A percentile compares a stretch with the other conserved stretches of the same genome.
phyloP scores from a whole-genome alignment of 2,888 invertebrate genomes.

The Tipula confusa region DNA sequence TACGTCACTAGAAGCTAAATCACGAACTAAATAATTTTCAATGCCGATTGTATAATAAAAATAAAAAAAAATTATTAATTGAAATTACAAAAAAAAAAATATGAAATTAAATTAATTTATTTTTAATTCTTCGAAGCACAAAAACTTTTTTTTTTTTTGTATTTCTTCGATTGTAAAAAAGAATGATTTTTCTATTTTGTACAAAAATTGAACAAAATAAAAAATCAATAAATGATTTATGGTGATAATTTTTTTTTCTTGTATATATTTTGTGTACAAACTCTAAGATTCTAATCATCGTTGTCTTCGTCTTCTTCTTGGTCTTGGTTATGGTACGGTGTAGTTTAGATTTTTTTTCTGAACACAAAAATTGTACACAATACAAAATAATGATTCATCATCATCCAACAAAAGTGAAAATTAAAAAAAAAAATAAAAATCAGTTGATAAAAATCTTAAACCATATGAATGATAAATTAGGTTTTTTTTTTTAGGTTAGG shows the following conservation, averaged over 20 bases:
- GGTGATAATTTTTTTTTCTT: constrained; percentile 12
- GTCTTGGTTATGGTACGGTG: neutral
- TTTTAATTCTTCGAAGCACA: constrained; percentile 3
- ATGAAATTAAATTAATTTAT: constrained; percentile 14
- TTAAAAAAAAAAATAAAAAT: constrained; percentile 14
- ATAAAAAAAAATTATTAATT: neutral
- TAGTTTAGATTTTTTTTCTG: neutral
- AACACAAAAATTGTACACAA: neutral
- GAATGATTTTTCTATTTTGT: constrained; percentile 21
- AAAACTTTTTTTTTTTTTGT: neutral
- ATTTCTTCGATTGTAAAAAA: neutral
- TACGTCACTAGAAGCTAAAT: neutral
- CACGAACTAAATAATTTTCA: neutral
- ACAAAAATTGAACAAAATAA: neutral
- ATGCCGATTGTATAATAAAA: neutral
- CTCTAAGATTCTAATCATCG: constrained; percentile 14
- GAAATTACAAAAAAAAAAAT: neutral
- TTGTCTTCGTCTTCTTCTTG: neutral
- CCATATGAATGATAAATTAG: constrained; percentile 20
- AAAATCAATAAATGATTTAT: constrained; percentile 25
- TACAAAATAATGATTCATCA: constrained; percentile 25
- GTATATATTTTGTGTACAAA: neutral
- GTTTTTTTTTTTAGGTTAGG: constrained; percentile 4
- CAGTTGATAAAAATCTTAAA: constrained; percentile 7
- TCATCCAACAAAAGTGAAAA: constrained; percentile 25